A percentile compares a stretch with the other conserved stretches of the same genome.
Conservation (phyloP, 2,797 vertebrate genomes). For the Heliangelus exortis region DNA sequence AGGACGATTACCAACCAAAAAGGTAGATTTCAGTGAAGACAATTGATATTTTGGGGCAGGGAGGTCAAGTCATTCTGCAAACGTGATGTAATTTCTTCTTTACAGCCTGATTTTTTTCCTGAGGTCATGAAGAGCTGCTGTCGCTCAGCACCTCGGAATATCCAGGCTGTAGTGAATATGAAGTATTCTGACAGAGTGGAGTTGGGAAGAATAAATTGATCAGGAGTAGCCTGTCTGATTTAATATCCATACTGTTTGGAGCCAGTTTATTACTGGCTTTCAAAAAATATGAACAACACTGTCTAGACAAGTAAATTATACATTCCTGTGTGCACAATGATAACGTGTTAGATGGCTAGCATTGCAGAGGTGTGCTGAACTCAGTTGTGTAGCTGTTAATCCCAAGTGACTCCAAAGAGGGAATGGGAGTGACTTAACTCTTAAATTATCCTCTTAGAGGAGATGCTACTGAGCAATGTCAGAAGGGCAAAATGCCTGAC, state of each 20-base stretch:
- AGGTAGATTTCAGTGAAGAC: slow-evolving; percentile 92
- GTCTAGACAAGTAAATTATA: slow-evolving; percentile 19
- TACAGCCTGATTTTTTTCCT: not conserved
- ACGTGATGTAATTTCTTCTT: slow-evolving; percentile 40
- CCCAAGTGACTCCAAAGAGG: not conserved
- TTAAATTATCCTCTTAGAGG: not conserved
- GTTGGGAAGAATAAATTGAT: slow-evolving; percentile 13
- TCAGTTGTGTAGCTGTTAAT: not conserved
- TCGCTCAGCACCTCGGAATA: slow-evolving; percentile 41
- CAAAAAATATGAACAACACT: not conserved
- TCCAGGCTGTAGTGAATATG: slow-evolving; percentile 5
- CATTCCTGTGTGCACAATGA: not conserved
- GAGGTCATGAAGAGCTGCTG: slow-evolving; percentile 38
- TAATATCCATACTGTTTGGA: not conserved
- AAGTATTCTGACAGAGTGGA: slow-evolving; percentile 9
- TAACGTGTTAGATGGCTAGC: not conserved
- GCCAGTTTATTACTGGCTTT: slow-evolving; percentile 20
- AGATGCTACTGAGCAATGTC: not conserved
- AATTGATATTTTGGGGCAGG: slow-evolving; percentile 70
- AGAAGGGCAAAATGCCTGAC: slow-evolving; percentile 23
- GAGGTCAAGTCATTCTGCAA: slow-evolving; percentile 63
- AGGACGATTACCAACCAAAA: slow-evolving; percentile 99
- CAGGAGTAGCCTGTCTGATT: slow-evolving; percentile 30
- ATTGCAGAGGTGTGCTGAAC: not conserved
- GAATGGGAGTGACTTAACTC: not conserved